Percentiles rank a stretch among this genome's conserved stretches.
Conservation (phyloP, 2,888 invertebrate genomes). For the Ennomos erosarius region DNA sequence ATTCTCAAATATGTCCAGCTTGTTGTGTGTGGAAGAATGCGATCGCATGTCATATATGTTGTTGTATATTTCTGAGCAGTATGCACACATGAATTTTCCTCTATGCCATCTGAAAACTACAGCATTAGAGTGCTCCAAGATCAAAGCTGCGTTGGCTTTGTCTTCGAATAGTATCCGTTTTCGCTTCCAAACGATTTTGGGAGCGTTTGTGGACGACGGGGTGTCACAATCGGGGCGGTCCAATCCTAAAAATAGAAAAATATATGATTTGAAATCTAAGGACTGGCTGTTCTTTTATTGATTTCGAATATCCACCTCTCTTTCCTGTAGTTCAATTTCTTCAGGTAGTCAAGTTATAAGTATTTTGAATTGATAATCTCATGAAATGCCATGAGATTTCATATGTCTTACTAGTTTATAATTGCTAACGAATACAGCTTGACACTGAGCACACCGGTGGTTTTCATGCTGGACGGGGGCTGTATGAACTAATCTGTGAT, state of each 20-base stretch:
- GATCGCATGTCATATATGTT: constrained; percentile 54
- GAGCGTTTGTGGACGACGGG: constrained; percentile 37
- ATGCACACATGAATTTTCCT: constrained; percentile 69
- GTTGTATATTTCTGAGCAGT: constrained; percentile 54
- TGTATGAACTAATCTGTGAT: constrained; percentile 59
- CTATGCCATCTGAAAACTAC: constrained; percentile 65
- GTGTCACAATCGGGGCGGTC: constrained; percentile 40
- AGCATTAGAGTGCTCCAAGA: constrained; percentile 66
- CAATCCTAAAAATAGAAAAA: constrained; percentile 59
- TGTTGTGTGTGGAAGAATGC: constrained; percentile 57
- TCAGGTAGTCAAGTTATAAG: not conserved
- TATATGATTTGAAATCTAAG: constrained; percentile 34
- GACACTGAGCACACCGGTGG: constrained; percentile 60
- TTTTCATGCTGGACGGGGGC: constrained; percentile 47
- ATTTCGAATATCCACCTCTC: not conserved
- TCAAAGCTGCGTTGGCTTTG: constrained; percentile 63
- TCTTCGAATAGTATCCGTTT: constrained; percentile 55
- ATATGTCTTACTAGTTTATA: constrained; percentile 62
- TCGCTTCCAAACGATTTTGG: constrained; percentile 58
- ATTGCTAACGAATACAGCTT: constrained; percentile 56
- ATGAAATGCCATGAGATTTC: constrained; percentile 51
- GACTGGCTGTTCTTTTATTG: constrained; percentile 28
- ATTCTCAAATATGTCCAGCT: constrained; percentile 55
- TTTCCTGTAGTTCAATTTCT: not conserved
- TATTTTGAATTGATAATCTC: not conserved